Base-by-base conservation (phyloP, 1,140 invertebrate species). In the Sinonovacula constricta region DNA sequence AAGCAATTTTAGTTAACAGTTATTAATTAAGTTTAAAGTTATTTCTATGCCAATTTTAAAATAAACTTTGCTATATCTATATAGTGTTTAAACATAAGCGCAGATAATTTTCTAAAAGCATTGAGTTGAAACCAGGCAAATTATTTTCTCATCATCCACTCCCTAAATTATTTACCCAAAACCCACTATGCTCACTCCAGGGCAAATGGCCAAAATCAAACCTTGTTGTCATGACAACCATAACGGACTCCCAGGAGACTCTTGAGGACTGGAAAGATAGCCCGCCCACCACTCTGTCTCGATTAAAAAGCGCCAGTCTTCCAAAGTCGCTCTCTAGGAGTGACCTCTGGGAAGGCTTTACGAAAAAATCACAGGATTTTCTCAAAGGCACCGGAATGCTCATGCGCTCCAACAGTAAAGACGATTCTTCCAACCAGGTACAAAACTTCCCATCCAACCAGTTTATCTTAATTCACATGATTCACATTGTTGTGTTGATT, bases 261-360 rank as follows among this genome's bases (percentile, higher is more conserved):
- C 79, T 88, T 45, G 88, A 87, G 62, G 88, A 89, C 39, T 87
- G 86, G 87, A 79, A 80, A 65, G 83, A 85, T 68, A 80, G 79
- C 49, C 79, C 82, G 30, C 68, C 78, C 54, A 68, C 60, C 67
- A 76, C 69, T 30, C 31, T 65, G 10, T 81, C 81, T 33, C 83
- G 86, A 28, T 83, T 83, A 60, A 88, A 89, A 83, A 86, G 88
- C 63, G 84, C 85, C 79, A 86, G 84, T 69, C 71, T 89, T 74
- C 85, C 85, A 69, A 87, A 87, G 83, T 87, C 87, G 28, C 60
- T 81, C 68, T 78, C 75, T 2, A 69, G 63, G 53, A 78, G 75
- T 78, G 75, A 78, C 75, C 69, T 88, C 53, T 89, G 88, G 88
- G 88, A 88, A 79, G 88, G 88, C 18, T 86, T 89, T 71, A 85